Evolutionary conservation across 2,888 invertebrate species (phyloP).

Genomic region (Caenorhabditis sp.): DNA sequence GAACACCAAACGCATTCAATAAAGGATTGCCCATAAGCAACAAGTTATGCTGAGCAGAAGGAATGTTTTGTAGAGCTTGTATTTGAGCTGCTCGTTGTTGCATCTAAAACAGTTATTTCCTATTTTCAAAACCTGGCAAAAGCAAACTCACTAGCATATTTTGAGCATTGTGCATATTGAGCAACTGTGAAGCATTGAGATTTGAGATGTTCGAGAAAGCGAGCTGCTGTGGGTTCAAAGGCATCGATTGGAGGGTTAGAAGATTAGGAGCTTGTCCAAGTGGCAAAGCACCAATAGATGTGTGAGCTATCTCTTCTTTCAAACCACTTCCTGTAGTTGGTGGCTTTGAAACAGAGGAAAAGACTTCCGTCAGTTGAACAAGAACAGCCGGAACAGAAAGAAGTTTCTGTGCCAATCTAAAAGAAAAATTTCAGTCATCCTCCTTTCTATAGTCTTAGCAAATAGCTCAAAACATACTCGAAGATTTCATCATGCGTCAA

Average conservation of each 20-base stretch:
- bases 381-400: constrained; percentile 7
- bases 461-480: constrained; percentile 13
- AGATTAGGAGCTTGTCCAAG: constrained; percentile 28
- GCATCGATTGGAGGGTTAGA: constrained; percentile 13
- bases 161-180: constrained; percentile 38
- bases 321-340: too few relatives aligned
- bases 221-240: not conserved
- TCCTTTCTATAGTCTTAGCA: not conserved
- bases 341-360: constrained; percentile 8
- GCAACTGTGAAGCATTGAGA: constrained; percentile 19
- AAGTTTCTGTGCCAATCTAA: constrained; percentile 30
- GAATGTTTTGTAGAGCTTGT: constrained; percentile 11
- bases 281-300: not conserved
- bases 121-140: not conserved
- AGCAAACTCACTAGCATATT: not conserved
- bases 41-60: constrained; percentile 15
- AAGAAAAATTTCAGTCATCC: not conserved
- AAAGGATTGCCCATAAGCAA: constrained; percentile 32
- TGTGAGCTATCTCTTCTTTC: too few relatives aligned
- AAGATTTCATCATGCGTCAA: constrained; percentile 53
- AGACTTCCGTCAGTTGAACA: constrained; percentile 9
- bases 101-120: not conserved
- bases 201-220: constrained; percentile 18
- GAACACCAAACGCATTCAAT: constrained; percentile 26
- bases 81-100: constrained; percentile 50